Conservation (phyloP, 2,888 invertebrate species). For the Auanema freiburgensis region DNA sequence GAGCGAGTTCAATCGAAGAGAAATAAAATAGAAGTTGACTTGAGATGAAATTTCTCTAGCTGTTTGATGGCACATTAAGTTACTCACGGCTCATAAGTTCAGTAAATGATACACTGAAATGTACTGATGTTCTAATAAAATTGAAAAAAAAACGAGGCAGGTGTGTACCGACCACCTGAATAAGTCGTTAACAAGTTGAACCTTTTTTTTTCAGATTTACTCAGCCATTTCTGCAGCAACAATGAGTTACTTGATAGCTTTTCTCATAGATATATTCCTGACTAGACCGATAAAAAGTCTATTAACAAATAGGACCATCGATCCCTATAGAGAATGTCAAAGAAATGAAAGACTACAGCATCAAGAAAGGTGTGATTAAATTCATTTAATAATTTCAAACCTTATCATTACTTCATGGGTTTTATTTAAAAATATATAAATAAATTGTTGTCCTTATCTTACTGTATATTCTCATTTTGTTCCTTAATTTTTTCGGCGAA, state of each 20-base stretch:
- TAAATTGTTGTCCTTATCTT: no score
- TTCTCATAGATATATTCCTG: constrained; percentile 52
- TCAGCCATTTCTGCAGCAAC: constrained; percentile 48
- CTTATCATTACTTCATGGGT: no score
- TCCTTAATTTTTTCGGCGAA: no score
- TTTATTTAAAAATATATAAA: no score
- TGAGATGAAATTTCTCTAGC: no score
- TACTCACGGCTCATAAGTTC: constrained; percentile 2
- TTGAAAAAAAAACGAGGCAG: constrained; percentile 7
- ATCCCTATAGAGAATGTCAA: no score
- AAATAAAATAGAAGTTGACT: no score
- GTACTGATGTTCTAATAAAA: constrained; percentile 20
- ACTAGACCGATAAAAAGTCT: constrained; percentile 51
- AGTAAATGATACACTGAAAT: constrained; percentile 3
- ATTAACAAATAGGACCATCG: constrained; percentile 1
- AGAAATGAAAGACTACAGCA: no score
- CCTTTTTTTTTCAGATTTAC: constrained; percentile 46
- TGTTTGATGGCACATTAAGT: background rate
- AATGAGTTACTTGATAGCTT: constrained; percentile 48
- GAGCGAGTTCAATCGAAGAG: no score
- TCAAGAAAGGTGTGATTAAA: no score
- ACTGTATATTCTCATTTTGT: no score
- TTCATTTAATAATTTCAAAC: no score
- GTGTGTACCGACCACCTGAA: background rate
- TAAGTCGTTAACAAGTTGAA: background rate